A percentile compares a stretch with the other conserved stretches of the same genome.
Evolutionary conservation across 2,888 invertebrate species (phyloP).

Genomic region (Aspidapion aeneum): DNA sequence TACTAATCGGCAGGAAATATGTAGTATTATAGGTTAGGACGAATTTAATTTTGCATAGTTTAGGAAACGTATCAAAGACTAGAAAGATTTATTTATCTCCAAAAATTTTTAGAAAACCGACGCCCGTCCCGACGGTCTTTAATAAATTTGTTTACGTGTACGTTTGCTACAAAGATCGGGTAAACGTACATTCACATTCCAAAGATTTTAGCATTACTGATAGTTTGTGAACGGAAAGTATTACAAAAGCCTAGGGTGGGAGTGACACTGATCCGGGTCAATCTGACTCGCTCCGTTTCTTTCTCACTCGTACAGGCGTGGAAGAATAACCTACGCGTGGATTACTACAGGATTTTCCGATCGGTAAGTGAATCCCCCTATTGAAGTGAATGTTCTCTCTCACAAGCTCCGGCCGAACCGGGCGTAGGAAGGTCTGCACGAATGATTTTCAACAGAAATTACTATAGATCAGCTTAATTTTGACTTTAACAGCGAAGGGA

Average conservation of each 20-base stretch:
- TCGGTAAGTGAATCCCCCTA: not conserved
- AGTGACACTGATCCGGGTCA: not conserved
- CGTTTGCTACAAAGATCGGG: not conserved
- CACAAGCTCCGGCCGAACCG: not conserved
- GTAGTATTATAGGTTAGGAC: too few relatives aligned
- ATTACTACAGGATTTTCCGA: not conserved
- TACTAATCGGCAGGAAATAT: not conserved
- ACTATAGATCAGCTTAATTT: too few relatives aligned
- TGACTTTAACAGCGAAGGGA: too few relatives aligned
- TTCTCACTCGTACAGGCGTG: not conserved
- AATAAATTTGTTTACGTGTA: not conserved
- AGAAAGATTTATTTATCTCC: not conserved
- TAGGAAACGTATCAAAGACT: not conserved
- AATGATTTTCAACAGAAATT: conserved; percentile 3
- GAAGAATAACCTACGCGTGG: not conserved
- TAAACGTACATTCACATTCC: not conserved
- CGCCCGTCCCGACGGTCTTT: not conserved
- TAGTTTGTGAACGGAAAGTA: not conserved
- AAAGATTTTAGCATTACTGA: not conserved
- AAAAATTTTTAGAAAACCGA: not conserved
- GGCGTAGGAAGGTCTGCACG: conserved; percentile 9
- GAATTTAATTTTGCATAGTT: too few relatives aligned
- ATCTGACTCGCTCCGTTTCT: not conserved
- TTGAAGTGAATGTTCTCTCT: not conserved
- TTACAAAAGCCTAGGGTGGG: not conserved